phyloP scores from a whole-genome alignment of 2,113 vertebrate genomes.

The Panthera leo region DNA sequence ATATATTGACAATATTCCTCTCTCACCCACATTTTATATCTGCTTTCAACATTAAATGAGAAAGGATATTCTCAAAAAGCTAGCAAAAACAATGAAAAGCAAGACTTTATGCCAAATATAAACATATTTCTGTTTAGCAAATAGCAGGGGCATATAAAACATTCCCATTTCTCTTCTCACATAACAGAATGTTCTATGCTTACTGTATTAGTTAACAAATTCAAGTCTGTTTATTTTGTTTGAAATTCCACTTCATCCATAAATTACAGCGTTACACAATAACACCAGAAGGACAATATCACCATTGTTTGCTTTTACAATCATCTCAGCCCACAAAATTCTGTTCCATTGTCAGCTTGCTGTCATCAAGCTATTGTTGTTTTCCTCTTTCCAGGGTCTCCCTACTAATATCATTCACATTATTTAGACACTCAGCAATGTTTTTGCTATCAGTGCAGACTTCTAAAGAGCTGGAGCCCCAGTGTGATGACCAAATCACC shows the following conservation, averaged over 20 bases:
- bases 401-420: constrained; percentile 82
- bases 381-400: constrained; percentile 84
- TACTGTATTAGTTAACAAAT: constrained; percentile 35
- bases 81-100: constrained; percentile 63
- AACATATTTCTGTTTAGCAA: constrained; percentile 72
- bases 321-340: constrained; percentile 46
- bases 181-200: constrained; percentile 63
- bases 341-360: constrained; percentile 51
- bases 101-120: constrained; percentile 59
- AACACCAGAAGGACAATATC: constrained; percentile 53
- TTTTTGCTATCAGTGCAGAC: constrained; percentile 54
- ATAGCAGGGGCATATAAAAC: constrained; percentile 60
- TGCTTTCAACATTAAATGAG: constrained; percentile 51
- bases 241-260: constrained; percentile 60
- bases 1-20: neutral
- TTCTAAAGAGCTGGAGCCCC: neutral
- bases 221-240: constrained; percentile 59
- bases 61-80: constrained; percentile 42
- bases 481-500: constrained; percentile 30
- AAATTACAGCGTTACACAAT: neutral
- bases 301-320: neutral
- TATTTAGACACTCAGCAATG: constrained; percentile 42
- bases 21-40: constrained; percentile 11
- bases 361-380: constrained; percentile 85
- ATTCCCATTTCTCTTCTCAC: constrained; percentile 54